phyloP scores from a whole-genome alignment of 1,140 invertebrate genomes.

The Drosophila punjabiensis region DNA sequence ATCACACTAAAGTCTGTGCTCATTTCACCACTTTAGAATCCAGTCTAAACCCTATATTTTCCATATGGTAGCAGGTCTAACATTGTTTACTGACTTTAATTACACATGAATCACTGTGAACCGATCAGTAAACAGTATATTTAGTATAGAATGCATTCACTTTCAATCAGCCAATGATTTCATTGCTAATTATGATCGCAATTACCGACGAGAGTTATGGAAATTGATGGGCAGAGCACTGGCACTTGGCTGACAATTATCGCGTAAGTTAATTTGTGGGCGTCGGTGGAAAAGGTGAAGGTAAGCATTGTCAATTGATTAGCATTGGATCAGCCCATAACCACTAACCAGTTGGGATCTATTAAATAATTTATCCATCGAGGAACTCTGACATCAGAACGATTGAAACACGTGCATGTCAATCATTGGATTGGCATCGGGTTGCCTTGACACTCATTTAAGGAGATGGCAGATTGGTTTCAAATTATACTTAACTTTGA shows the following conservation, averaged over 20 bases:
- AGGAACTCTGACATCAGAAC: constrained; percentile 27
- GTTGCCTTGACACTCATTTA: constrained; percentile 8
- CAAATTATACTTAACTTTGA: not conserved
- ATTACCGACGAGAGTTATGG: constrained; percentile 38
- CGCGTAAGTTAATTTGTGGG: constrained; percentile 48
- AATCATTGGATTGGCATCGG: not conserved
- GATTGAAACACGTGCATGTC: constrained; percentile 24
- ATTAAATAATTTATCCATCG: constrained; percentile 23
- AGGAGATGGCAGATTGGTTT: not conserved
- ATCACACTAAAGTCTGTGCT: not conserved
- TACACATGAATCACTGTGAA: constrained; percentile 2
- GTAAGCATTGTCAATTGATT: constrained; percentile 38
- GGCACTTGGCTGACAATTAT: constrained; percentile 46
- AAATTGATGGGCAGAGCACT: constrained; percentile 33
- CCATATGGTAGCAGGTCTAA: not conserved
- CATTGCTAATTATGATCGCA: constrained; percentile 30
- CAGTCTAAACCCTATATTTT: not conserved
- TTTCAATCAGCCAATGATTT: constrained; percentile 16
- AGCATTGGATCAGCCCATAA: constrained; percentile 21
- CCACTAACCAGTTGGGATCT: constrained; percentile 15
- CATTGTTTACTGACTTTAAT: not conserved
- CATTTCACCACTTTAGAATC: not conserved
- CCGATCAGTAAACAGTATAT: not conserved
- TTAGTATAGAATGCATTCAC: constrained; percentile 13
- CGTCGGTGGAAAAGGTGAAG: constrained; percentile 49